phyloP scores from a whole-genome alignment of 2,888 invertebrate species.

The Andricus quercusramuli region DNA sequence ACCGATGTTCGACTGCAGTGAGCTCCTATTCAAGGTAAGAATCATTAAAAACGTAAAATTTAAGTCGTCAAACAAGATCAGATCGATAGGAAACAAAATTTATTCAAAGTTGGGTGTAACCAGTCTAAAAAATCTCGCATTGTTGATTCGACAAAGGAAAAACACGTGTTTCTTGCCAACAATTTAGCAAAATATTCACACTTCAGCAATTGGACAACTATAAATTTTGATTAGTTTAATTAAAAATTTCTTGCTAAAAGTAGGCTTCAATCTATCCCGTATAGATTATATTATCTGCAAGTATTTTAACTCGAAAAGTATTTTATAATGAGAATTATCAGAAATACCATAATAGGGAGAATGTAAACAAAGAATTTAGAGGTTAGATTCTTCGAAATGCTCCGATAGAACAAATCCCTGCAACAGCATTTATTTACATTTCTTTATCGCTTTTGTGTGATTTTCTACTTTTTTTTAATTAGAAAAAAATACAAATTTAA shows the following conservation, averaged over 20 bases:
- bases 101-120: too few relatives aligned
- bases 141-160: slow-evolving; percentile 7
- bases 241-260: too few relatives aligned
- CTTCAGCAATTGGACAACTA: too few relatives aligned
- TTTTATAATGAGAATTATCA: not conserved
- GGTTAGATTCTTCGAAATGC: slow-evolving; percentile 1
- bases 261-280: not conserved
- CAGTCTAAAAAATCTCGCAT: too few relatives aligned
- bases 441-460: not conserved
- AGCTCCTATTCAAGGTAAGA: slow-evolving; percentile 79
- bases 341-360: not conserved
- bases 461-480: not conserved
- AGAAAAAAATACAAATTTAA: not conserved
- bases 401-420: not conserved
- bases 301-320: not conserved
- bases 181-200: too few relatives aligned
- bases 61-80: too few relatives aligned
- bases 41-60: not conserved
- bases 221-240: too few relatives aligned
- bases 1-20: slow-evolving; percentile 88
- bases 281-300: not conserved
- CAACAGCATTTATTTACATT: slow-evolving; percentile 1
- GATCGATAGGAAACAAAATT: too few relatives aligned
- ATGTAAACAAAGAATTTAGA: slow-evolving; percentile 2
- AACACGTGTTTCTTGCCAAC: not conserved